Base-by-base conservation (phyloP, 2,888 invertebrate species). In the Buathra laborator region DNA sequence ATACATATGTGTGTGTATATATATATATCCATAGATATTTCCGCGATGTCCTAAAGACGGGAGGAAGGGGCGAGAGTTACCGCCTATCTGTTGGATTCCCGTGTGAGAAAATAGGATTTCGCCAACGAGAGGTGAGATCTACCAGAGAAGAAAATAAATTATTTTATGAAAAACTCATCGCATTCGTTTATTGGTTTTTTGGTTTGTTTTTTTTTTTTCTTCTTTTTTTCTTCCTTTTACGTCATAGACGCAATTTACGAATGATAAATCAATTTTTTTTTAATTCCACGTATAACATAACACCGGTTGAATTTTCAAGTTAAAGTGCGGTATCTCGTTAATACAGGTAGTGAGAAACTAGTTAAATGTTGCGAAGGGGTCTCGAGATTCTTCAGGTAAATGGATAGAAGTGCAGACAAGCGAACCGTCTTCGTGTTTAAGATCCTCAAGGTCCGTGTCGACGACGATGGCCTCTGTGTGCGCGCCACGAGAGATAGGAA, bases 161-260 rank as follows among this genome's bases (percentile, higher is more conserved):
- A 86, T 85, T 89, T 90, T 90, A 92, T 92, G 89, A 92, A 92
- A 37, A 92, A 92, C 90, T 91, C 89, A 85, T 56, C 10, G 24
- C 29, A 43, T 67, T 67, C 53, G 67, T 10, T 59, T n/a, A n/a
- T 0, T 3, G 6, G n/a, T 5, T 19, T 53, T 53, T 19, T 16
- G 19, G n/a, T n/a, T 14, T 48, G 5, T 48, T 14, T 2, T 53
- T 19, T 19, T 19, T 19, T 16, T 16, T 53, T 51, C 1, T 6
- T 5, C n/a, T n/a, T n/a, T n/a, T n/a, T 3, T 48, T 37, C 37
- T 37, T 37, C 37, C 6, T 37, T 37, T 37, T 7, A 7, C 9
- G 0, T 37, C 9, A 37, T 37, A 37, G 5, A 7, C 9, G 6
- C 9, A 37, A 37, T 37, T 37, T 37, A 37, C 7, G 37, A 9